Base-by-base conservation (phyloP, 2,113 vertebrate species). In the Procavia capensis region DNA sequence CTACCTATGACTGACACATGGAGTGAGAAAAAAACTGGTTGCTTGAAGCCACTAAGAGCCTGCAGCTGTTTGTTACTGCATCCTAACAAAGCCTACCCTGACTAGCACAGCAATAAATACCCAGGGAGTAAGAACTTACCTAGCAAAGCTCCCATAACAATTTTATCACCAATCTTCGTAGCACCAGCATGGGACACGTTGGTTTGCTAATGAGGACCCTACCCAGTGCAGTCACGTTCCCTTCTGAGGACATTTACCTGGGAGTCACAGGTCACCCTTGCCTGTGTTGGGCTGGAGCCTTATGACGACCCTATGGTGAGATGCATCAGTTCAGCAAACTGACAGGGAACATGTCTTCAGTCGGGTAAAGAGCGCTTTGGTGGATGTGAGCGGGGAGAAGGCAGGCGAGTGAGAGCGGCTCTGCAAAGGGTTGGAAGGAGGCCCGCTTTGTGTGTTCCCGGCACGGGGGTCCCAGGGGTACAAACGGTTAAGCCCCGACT, bases 41-140 rank as follows among this genome's bases (percentile, higher is more conserved):
- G 50, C 20, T 91, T 88, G 25, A 85, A 94, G 43, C 5, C 63
- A 74, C 61, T 61, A 50, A 89, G 16, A 76, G 54, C 43, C 92
- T 41, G 34, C 9, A 3, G 64, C 91, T 74, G 24, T 45, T 80
- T 66, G 13, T 64, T 86, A 90, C 17, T 64, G 17, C 22, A 13
- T 74, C 17, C 79, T 72, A 70, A 70, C 68, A 94, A 87, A 90
- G 54, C 45, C 94, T 90, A 24, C 87, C 61, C 61, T 70, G 64
- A 29, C 24, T 59, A 84, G 34, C 17, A 87, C 4, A 79, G 68
- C 36, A 80, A 43, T 41, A 94, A 90, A 47, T 47, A 41, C 8
- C 39, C 34, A 25, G 94, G 78, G 59, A 90, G 45, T 59, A 50
- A 78, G 14, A 90, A 90, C 2, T 31, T 66, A 54, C 13, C 47